phyloP scores from a whole-genome alignment of 2,888 invertebrate species.

The Allygus modestus region DNA sequence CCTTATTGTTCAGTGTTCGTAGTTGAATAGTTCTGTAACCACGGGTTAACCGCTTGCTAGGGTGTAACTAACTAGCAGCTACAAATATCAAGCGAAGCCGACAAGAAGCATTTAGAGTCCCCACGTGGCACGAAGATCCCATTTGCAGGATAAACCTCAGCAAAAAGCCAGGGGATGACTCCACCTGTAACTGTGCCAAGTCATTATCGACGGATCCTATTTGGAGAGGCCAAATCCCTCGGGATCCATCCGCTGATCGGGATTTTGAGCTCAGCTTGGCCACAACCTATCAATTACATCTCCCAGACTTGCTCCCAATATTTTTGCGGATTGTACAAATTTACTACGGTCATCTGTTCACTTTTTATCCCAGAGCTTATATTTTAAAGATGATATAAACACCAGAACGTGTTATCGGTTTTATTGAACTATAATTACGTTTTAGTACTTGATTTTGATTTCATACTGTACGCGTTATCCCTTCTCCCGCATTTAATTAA shows the following conservation, averaged over 20 bases:
- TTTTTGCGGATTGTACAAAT: conserved; percentile 28
- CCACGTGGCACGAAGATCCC: conserved; percentile 30
- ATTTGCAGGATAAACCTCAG: conserved; percentile 56
- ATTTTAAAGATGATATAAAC: too few relatives aligned
- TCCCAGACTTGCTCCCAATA: not conserved
- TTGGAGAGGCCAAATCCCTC: conserved; percentile 20
- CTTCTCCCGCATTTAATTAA: too few relatives aligned
- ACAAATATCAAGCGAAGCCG: conserved; percentile 11
- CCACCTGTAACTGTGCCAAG: conserved; percentile 52
- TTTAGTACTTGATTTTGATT: too few relatives aligned
- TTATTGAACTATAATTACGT: too few relatives aligned
- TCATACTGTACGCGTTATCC: too few relatives aligned
- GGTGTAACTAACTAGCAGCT: not conserved
- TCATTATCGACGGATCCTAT: conserved; percentile 47
- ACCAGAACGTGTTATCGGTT: too few relatives aligned
- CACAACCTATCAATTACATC: conserved; percentile 50
- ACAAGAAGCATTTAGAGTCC: conserved; percentile 33
- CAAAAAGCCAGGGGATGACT: conserved; percentile 22
- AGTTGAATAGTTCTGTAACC: too few relatives aligned
- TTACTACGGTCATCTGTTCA: not conserved
- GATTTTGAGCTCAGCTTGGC: conserved; percentile 39
- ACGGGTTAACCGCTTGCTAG: not conserved
- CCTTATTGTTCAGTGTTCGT: too few relatives aligned
- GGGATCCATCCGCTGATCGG: conserved; percentile 50
- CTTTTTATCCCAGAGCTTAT: not conserved